Conservation (phyloP, 1,140 invertebrate species). For the Dendrolimus punctatus region DNA sequence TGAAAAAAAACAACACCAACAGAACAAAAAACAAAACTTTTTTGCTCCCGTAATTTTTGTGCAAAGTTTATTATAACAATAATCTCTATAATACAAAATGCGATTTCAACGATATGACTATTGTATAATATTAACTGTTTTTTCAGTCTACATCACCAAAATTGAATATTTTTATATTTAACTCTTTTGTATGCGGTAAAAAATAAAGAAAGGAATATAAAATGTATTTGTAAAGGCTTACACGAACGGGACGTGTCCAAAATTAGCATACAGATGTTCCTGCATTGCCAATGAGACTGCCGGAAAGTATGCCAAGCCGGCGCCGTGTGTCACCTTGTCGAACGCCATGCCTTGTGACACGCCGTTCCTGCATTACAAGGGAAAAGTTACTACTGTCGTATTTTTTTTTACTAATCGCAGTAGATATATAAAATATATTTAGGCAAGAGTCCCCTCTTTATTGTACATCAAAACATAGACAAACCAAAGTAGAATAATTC, state of each 20-base stretch:
- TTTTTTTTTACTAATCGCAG: neutral
- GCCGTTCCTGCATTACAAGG: constrained; percentile 77
- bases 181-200: too few relatives aligned
- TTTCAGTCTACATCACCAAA: too few relatives aligned
- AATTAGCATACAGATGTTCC: constrained; percentile 86
- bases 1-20: too few relatives aligned
- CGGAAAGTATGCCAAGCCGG: constrained; percentile 84
- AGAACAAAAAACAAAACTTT: too few relatives aligned
- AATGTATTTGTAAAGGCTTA: constrained; percentile 22
- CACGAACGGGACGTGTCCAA: constrained; percentile 75
- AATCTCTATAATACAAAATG: too few relatives aligned
- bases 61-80: too few relatives aligned
- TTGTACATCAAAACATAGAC: too few relatives aligned
- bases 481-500: neutral
- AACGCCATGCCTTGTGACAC: constrained; percentile 82
- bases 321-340: constrained; percentile 78
- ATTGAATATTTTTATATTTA: too few relatives aligned
- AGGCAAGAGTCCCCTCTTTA: neutral
- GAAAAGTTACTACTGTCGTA: neutral
- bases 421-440: neutral
- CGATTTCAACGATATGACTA: too few relatives aligned
- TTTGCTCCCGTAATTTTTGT: too few relatives aligned
- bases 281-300: constrained; percentile 83
- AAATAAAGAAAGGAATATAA: too few relatives aligned
- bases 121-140: too few relatives aligned